phyloP scores from a whole-genome alignment of 2,888 invertebrate species.

The Macrosoma leucophasiata region DNA sequence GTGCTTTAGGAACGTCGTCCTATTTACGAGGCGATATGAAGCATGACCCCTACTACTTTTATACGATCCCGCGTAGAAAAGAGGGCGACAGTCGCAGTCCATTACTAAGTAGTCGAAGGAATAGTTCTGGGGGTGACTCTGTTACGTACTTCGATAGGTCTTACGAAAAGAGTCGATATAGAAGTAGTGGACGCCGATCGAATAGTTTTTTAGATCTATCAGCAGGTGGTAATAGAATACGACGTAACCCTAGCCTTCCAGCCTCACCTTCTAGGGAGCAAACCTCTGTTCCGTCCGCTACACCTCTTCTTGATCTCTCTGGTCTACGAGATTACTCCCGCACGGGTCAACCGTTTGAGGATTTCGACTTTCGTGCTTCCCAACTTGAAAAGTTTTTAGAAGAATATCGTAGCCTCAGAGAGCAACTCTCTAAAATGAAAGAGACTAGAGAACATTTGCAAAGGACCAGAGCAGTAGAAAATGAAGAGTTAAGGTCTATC shows the following conservation, averaged over 20 bases:
- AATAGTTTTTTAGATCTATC: slow-evolving; percentile 83
- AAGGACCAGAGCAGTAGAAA: slow-evolving; percentile 60
- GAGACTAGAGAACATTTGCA: slow-evolving; percentile 83
- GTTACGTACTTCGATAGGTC: slow-evolving; percentile 58
- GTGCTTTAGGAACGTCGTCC: slow-evolving; percentile 55
- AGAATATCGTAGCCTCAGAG: slow-evolving; percentile 85
- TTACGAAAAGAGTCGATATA: slow-evolving; percentile 48
- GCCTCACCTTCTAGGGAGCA: slow-evolving; percentile 78
- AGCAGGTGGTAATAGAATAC: slow-evolving; percentile 58
- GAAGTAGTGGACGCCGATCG: slow-evolving; percentile 71
- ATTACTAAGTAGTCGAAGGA: slow-evolving; percentile 81
- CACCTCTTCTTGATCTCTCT: slow-evolving; percentile 78
- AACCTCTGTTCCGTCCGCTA: slow-evolving; percentile 68
- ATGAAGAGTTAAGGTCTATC: slow-evolving; percentile 70
- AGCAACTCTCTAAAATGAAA: slow-evolving; percentile 87
- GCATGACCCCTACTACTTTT: slow-evolving; percentile 73
- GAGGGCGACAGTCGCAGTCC: slow-evolving; percentile 84
- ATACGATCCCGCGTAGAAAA: slow-evolving; percentile 79
- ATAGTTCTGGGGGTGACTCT: slow-evolving; percentile 82
- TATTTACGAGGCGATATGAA: slow-evolving; percentile 57
- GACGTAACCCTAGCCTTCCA: slow-evolving; percentile 77
- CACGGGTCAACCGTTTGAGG: slow-evolving; percentile 63
- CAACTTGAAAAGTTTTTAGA: slow-evolving; percentile 87
- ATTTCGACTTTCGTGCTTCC: slow-evolving; percentile 86
- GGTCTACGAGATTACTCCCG: slow-evolving; percentile 70